Evolutionary conservation across 1,140 invertebrate species (phyloP).

Genomic region (Aphelenchoides fujianensis): DNA sequence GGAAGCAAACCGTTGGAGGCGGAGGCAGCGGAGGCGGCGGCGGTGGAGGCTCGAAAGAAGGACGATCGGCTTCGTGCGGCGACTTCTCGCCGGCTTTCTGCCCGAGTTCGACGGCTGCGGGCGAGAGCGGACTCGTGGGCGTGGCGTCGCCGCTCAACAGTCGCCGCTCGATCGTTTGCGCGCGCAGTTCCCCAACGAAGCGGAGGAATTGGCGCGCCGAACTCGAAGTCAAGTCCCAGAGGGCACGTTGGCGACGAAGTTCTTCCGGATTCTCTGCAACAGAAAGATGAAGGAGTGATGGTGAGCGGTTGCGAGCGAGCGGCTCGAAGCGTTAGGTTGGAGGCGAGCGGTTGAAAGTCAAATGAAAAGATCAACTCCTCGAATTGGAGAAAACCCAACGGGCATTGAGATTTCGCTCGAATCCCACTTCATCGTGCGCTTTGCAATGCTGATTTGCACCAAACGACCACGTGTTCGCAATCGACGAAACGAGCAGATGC

Average conservation of each 20-base stretch:
- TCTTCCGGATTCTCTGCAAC: slow-evolving; percentile 2
- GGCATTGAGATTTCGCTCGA: neutral
- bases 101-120: too few relatives aligned
- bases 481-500: too few relatives aligned
- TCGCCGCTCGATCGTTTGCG: slow-evolving; percentile 12
- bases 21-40: too few relatives aligned
- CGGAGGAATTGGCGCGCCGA: neutral
- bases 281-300: too few relatives aligned
- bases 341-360: neutral
- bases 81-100: neutral
- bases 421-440: neutral
- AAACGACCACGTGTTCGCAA: too few relatives aligned
- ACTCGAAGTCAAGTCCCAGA: neutral
- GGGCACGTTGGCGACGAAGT: neutral
- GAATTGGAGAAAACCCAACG: neutral
- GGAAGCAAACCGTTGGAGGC: too few relatives aligned
- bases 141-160: slow-evolving; percentile 10
- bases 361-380: neutral
- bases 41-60: neutral
- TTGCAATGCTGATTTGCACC: too few relatives aligned
- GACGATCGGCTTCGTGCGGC: neutral
- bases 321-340: too few relatives aligned
- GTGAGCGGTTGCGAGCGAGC: too few relatives aligned
- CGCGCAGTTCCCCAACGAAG: neutral
- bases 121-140: neutral